Conservation (phyloP, 2,888 invertebrate genomes). For the Hoplodrina ambigua region DNA sequence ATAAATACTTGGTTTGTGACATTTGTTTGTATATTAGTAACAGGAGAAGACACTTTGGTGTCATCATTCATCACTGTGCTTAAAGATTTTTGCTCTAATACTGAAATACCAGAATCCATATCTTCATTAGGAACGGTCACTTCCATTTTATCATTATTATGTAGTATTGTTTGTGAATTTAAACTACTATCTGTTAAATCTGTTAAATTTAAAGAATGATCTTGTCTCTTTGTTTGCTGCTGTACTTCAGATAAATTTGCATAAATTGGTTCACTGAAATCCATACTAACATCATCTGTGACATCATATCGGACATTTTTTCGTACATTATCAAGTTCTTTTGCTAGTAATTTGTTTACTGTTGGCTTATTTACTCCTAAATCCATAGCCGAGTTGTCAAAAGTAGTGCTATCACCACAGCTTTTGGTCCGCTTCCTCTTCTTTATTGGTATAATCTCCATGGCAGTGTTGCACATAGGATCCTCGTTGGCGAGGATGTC, state of each 20-base stretch:
- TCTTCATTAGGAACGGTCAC: slow-evolving; percentile 64
- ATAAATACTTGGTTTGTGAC: slow-evolving; percentile 81
- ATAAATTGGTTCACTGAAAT: slow-evolving; percentile 75
- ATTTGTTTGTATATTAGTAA: slow-evolving; percentile 79
- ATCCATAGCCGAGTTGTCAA: slow-evolving; percentile 86
- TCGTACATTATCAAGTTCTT: slow-evolving; percentile 85
- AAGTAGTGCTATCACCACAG: slow-evolving; percentile 77
- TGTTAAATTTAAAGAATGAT: slow-evolving; percentile 35
- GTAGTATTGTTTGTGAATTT: slow-evolving; percentile 23
- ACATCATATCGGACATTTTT: slow-evolving; percentile 72
- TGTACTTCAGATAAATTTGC: slow-evolving; percentile 71
- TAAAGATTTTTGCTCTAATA: slow-evolving; percentile 77
- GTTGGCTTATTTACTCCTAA: slow-evolving; percentile 80
- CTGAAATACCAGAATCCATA: slow-evolving; percentile 71
- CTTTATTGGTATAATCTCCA: slow-evolving; percentile 86
- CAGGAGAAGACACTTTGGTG: slow-evolving; percentile 62
- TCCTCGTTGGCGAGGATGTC: slow-evolving; percentile 87
- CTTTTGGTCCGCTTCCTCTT: slow-evolving; percentile 83
- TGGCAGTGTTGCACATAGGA: slow-evolving; percentile 86
- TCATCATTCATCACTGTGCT: slow-evolving; percentile 56
- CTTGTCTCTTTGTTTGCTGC: neutral
- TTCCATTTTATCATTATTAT: slow-evolving; percentile 52
- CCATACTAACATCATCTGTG: slow-evolving; percentile 20
- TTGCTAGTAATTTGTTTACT: slow-evolving; percentile 80
- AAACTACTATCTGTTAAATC: slow-evolving; percentile 25